A percentile compares a stretch with the other conserved stretches of the same genome.
Evolutionary conservation across 2,113 vertebrate genomes (phyloP).

Genomic region (Protobothrops flavoviridis): DNA sequence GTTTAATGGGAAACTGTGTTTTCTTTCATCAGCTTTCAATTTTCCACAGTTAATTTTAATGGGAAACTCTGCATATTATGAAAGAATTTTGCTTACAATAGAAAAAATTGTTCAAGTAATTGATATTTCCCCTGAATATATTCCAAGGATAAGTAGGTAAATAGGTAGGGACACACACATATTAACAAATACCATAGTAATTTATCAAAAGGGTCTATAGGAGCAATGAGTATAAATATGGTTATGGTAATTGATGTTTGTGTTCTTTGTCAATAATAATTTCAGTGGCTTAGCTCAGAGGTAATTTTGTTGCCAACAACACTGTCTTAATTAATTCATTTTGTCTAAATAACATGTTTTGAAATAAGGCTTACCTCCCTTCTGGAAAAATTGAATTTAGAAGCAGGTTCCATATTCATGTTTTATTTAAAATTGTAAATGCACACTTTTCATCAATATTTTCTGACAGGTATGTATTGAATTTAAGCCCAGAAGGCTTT

Average conservation of each 20-base stretch:
- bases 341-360: constrained; percentile 28
- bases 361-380: constrained; percentile 23
- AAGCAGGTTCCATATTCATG: constrained; percentile 52
- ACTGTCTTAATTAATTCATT: constrained; percentile 62
- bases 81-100: constrained; percentile 8
- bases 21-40: not conserved
- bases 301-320: constrained; percentile 51
- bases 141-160: not conserved
- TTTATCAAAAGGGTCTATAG: constrained; percentile 55
- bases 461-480: constrained; percentile 68
- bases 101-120: constrained; percentile 31
- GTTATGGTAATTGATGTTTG: constrained; percentile 41
- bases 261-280: constrained; percentile 52
- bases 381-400: constrained; percentile 55
- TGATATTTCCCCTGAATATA: constrained; percentile 49
- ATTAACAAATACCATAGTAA: constrained; percentile 42
- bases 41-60: not conserved
- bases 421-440: constrained; percentile 67
- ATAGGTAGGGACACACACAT: not conserved
- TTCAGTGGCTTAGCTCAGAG: constrained; percentile 28
- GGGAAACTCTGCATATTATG: not conserved
- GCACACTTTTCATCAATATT: constrained; percentile 63
- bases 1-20: not conserved
- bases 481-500: constrained; percentile 65
- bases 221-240: constrained; percentile 34